Evolutionary conservation across 2,113 vertebrate genomes (phyloP).

Genomic region (Hypomesus transpacificus): DNA sequence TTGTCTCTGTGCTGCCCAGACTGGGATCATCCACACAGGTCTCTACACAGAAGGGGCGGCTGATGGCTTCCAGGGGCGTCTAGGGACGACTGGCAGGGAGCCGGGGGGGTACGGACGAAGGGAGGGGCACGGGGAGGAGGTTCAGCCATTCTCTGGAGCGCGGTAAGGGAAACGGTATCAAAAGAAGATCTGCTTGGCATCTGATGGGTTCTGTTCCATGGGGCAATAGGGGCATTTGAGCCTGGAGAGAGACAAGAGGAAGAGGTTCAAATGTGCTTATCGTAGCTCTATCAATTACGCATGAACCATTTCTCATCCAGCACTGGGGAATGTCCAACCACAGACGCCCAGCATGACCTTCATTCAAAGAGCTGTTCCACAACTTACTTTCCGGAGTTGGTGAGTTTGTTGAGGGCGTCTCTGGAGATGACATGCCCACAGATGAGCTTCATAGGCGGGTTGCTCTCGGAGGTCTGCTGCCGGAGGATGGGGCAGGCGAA

Average conservation of each 20-base stretch:
- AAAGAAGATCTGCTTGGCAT: conserved; percentile 89
- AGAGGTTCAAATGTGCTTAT: neutral
- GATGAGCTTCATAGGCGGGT: conserved; percentile 89
- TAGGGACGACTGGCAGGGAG: neutral
- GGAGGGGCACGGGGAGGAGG: too few species aligned
- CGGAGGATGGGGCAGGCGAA: conserved; percentile 88
- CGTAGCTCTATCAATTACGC: too few species aligned
- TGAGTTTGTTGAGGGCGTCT: conserved; percentile 89
- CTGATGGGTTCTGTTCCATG: conserved; percentile 89
- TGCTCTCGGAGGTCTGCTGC: conserved; percentile 87
- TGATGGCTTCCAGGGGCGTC: neutral
- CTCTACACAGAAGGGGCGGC: neutral
- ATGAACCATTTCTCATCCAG: too few species aligned
- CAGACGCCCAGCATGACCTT: too few species aligned
- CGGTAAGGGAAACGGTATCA: conserved; percentile 61
- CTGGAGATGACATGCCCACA: conserved; percentile 88
- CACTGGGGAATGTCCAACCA: too few species aligned
- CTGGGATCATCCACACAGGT: conserved; percentile 9
- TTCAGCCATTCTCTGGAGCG: conserved; percentile 42
- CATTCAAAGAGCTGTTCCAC: neutral
- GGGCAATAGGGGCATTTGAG: conserved; percentile 90
- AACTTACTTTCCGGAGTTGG: conserved; percentile 85
- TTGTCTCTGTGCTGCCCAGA: conserved; percentile 40
- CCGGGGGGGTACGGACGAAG: too few species aligned
- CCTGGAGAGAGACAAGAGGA: conserved; percentile 55